Conservation (phyloP, 2,113 vertebrate species). For the Lamprotornis superbus region DNA sequence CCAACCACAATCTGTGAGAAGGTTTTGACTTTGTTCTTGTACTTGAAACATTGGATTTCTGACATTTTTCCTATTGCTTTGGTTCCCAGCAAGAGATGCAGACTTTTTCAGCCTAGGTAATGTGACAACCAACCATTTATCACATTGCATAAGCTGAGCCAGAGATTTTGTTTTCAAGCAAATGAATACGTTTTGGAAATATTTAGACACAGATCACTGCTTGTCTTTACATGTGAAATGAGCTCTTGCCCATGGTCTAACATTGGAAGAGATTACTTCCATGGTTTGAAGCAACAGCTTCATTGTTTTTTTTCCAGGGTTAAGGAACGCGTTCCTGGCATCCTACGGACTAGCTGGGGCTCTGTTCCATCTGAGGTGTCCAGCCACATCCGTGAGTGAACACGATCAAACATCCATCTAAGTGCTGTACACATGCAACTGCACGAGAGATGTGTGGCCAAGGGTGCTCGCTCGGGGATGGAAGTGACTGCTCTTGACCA, state of each 20-base stretch:
- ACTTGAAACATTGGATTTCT: neutral
- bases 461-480: neutral
- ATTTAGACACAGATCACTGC: neutral
- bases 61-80: neutral
- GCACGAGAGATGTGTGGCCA: fast-evolving
- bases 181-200: neutral
- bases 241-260: neutral
- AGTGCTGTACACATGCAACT: fast-evolving
- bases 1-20: neutral
- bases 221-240: neutral
- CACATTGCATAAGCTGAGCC: fast-evolving
- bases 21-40: neutral
- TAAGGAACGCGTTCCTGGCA: neutral
- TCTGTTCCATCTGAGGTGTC: fast-evolving
- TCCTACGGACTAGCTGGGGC: neutral
- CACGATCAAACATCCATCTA: neutral
- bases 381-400: neutral
- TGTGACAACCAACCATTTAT: neutral
- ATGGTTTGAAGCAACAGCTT: neutral
- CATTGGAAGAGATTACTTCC: neutral
- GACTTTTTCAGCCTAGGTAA: neutral
- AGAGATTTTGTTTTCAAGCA: neutral
- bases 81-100: neutral
- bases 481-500: neutral
- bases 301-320: fast-evolving